These are phyloP conservation scores for Xenopus petersii DNA, from an alignment of 2,797 vertebrate genomes.

Conservation along the genomic window DNA sequence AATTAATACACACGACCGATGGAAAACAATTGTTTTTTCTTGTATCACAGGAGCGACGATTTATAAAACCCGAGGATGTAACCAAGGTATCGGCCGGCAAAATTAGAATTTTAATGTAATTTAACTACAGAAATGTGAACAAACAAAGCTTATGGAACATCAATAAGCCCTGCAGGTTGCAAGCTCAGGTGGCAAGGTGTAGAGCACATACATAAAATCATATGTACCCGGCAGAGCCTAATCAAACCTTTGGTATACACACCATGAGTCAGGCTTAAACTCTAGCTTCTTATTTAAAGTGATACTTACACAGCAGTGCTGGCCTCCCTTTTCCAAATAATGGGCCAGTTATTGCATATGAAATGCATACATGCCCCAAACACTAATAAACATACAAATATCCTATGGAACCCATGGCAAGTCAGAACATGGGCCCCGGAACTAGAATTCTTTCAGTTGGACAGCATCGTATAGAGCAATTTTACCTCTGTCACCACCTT, in stretches of 20 bases:
- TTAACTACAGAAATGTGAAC: constrained; percentile 2
- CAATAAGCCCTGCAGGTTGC: constrained; percentile 31
- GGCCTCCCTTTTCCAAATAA: too few relatives aligned
- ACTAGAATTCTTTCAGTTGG: too few relatives aligned
- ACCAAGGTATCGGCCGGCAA: not conserved
- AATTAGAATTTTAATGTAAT: constrained; percentile 22
- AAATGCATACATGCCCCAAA: too few relatives aligned
- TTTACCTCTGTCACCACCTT: too few relatives aligned
- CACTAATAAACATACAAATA: too few relatives aligned
- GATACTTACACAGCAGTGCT: too few relatives aligned
- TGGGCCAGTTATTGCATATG: too few relatives aligned
- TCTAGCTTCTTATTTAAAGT: not conserved
- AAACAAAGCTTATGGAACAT: constrained; percentile 13
- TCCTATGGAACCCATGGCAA: too few relatives aligned
- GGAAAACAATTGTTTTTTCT: not conserved
- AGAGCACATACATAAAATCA: constrained; percentile 26
- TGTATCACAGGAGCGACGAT: not conserved
- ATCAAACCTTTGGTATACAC: constrained; percentile 22
- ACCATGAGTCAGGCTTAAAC: constrained; percentile 12
- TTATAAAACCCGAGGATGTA: not conserved
- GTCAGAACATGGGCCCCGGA: too few relatives aligned
- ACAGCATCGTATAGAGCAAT: too few relatives aligned
- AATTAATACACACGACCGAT: constrained; percentile 7
- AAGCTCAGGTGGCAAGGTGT: constrained; percentile 4
- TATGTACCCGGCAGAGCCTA: constrained; percentile 27